phyloP scores from a whole-genome alignment of 2,888 invertebrate species.

The Neelides folsomi region DNA sequence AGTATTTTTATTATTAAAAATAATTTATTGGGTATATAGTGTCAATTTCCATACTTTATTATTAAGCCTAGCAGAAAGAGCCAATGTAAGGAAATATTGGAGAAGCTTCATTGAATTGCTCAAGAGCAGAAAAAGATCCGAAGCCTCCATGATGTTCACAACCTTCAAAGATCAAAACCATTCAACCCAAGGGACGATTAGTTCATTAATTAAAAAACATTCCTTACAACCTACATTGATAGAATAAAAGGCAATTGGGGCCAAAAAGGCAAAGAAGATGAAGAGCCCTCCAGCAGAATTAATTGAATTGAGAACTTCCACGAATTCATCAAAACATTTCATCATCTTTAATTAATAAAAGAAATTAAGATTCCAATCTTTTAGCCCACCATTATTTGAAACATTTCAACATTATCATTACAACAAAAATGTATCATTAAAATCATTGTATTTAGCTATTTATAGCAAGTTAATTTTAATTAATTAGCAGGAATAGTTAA shows the following conservation, averaged over 20 bases:
- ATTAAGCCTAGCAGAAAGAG: constrained; percentile 5
- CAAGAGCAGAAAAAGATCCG: constrained; percentile 2
- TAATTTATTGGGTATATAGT: no score
- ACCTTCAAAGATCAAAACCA: background rate
- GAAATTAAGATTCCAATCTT: no score
- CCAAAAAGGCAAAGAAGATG: constrained; percentile 8
- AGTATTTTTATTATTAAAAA: no score
- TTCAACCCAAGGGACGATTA: no score
- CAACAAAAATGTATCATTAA: no score
- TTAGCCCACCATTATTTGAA: no score
- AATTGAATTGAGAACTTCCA: constrained; percentile 5
- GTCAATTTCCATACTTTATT: constrained; percentile 4
- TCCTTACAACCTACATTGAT: constrained; percentile 5
- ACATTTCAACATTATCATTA: no score
- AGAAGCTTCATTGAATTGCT: constrained; percentile 6
- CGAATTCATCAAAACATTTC: constrained; percentile 5
- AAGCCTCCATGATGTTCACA: constrained; percentile 9
- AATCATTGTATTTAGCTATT: no score
- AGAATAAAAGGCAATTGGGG: constrained; percentile 7
- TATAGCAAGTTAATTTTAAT: no score
- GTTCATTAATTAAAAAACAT: no score
- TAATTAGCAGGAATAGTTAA: no score
- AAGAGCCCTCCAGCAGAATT: constrained; percentile 8
- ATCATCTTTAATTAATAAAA: no score
- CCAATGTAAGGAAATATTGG: constrained; percentile 4